Evolutionary conservation across 2,797 vertebrate genomes (phyloP).

Genomic region (Sebastes variabilis): DNA sequence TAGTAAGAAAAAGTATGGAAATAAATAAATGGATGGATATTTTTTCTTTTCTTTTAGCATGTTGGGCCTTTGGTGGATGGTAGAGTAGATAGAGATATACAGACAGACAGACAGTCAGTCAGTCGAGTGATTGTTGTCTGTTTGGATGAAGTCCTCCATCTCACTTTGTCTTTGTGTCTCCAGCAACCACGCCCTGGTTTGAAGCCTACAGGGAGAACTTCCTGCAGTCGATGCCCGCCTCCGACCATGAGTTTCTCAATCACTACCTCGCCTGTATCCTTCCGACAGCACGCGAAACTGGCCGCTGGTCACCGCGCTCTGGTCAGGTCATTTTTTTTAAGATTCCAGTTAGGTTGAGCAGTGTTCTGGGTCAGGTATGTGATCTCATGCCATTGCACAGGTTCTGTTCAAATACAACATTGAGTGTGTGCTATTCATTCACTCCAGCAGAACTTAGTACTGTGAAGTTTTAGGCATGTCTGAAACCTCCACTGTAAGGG

Average conservation of each 20-base stretch:
- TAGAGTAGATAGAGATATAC: not conserved
- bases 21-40: not conserved
- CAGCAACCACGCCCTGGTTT: conserved; percentile 98
- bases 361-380: not conserved
- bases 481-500: not conserved
- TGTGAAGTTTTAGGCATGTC: not conserved
- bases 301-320: not conserved
- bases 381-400: not conserved
- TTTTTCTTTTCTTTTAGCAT: not conserved
- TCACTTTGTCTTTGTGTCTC: conserved; percentile 61
- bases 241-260: conserved; percentile 97
- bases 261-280: conserved; percentile 99
- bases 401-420: not conserved
- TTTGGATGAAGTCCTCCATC: not conserved
- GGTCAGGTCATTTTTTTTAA: not conserved
- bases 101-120: no score
- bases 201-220: conserved; percentile 96
- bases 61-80: not conserved
- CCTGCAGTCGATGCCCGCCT: conserved; percentile 94
- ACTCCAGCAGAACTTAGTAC: not conserved
- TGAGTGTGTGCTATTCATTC: not conserved
- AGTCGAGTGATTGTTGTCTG: not conserved
- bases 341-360: not conserved
- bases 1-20: no score
- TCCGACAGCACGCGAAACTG: conserved; percentile 34